Base-by-base conservation (phyloP, 2,888 invertebrate genomes). In the Rhabditophanes sp. region DNA sequence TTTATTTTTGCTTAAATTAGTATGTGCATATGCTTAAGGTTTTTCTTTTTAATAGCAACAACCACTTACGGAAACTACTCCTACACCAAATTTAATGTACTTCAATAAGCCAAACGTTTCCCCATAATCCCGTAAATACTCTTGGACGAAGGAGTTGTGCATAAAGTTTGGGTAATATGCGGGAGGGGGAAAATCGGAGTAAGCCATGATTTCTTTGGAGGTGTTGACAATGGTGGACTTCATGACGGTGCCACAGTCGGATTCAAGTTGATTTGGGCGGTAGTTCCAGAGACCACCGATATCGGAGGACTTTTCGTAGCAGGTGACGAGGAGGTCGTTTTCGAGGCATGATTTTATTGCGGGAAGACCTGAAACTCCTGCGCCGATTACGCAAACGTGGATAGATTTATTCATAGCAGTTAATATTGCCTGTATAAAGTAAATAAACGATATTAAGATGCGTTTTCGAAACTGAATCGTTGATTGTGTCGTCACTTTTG, bases 191-290 rank as follows among this genome's bases (percentile, higher is more conserved):
- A 52, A 59, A 37, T 62, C 62, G 20, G 66, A 66, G 45, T 58
- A 67, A 15, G 67, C 57, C 43, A 59, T 65, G 52, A 67, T 63
- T 44, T 67, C 67, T 44, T 69, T 69, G 24, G 64, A 64, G 9
- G 65, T 66, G 50, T 69, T 69, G 27, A 67, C 66, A 18, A 67
- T 58, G 0, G 69, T 67, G 9, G 57, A 57, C 22, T 59, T 53
- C 60, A 66, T 67, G 4, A 66, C 65, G 3, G 63, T 66, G 1
- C 51, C 58, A 1, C 51, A 50, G 23, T 34, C 36, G 42, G 42
- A 30, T 17, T 37, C 28, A n/a, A 27, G 26, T 9, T 28, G 16
- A 6, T 42, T 36, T 1, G 56, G 56, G n/a, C 60, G 41, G 36
- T 61, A 61, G 32, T 61, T 61, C 61, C 61, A 61, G 1, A 61